These are phyloP conservation scores for Pelodiscus sinensis DNA, from an alignment of 2,113 vertebrate species.

Conservation along the genomic window DNA sequence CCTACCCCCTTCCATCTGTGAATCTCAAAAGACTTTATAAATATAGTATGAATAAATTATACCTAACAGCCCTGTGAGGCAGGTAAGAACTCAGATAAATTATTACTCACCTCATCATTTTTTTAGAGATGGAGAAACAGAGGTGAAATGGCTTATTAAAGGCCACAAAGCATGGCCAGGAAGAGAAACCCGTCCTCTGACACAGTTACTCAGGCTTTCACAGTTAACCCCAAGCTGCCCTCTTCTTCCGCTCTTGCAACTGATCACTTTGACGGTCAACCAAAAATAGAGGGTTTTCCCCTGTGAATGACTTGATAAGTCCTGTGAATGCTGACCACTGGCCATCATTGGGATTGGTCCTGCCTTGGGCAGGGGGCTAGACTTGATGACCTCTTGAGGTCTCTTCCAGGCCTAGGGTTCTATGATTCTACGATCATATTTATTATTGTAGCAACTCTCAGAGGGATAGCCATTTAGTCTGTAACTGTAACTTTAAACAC, in stretches of 20 bases:
- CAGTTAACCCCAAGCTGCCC: not conserved
- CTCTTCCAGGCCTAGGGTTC: too few relatives aligned
- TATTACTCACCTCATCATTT: not conserved
- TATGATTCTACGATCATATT: too few relatives aligned
- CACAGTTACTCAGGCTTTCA: not conserved
- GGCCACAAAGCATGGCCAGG: not conserved
- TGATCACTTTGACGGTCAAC: not conserved
- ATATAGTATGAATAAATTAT: slow-evolving; percentile 9
- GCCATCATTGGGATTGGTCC: not conserved
- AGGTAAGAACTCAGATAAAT: slow-evolving; percentile 23
- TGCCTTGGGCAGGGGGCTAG: too few relatives aligned
- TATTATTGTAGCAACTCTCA: too few relatives aligned
- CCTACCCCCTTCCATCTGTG: slow-evolving; percentile 10
- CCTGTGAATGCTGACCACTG: not conserved
- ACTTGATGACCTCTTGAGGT: too few relatives aligned
- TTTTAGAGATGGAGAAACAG: not conserved
- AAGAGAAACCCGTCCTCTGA: not conserved
- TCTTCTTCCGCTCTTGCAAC: not conserved
- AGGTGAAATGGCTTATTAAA: not conserved
- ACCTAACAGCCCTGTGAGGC: slow-evolving; percentile 9
- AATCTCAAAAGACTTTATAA: not conserved
- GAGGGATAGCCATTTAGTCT: too few relatives aligned
- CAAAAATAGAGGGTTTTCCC: too few relatives aligned
- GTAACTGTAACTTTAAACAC: too few relatives aligned
- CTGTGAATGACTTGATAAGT: too few relatives aligned